A percentile compares a stretch with the other conserved stretches of the same genome.
These are phyloP conservation scores for Drosophila varians DNA, from an alignment of 1,140 invertebrate genomes.

Conservation along the genomic window DNA sequence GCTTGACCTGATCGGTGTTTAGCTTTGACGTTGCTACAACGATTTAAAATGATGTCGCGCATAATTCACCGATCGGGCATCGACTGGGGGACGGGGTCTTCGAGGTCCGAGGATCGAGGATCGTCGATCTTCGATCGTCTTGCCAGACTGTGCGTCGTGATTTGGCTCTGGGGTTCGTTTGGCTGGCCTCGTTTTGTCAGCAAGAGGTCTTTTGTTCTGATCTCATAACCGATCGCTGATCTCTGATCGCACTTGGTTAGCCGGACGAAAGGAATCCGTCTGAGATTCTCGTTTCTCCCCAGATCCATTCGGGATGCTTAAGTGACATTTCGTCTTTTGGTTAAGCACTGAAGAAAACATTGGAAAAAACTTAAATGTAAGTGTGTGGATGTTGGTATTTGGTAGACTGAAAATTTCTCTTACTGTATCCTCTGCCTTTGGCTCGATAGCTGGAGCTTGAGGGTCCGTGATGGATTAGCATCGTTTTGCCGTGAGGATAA, in stretches of 20 bases:
- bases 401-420: background rate
- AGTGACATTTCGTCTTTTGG: conserved; percentile 71
- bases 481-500: conserved; percentile 77
- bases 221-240: conserved; percentile 71
- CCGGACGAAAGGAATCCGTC: conserved; percentile 31
- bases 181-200: conserved; percentile 64
- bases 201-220: conserved; percentile 77
- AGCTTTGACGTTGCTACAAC: conserved; percentile 78
- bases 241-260: conserved; percentile 56
- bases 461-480: conserved; percentile 79
- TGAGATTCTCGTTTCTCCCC: conserved; percentile 4
- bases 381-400: too few species aligned
- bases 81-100: conserved; percentile 9
- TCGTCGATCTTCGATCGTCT: conserved; percentile 37
- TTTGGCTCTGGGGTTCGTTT: conserved; percentile 23
- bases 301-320: conserved; percentile 61
- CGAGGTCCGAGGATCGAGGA: conserved; percentile 27
- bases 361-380: too few species aligned
- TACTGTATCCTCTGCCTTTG: conserved; percentile 22
- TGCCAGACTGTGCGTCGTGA: conserved; percentile 74
- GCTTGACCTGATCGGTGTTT: conserved; percentile 74
- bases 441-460: conserved; percentile 7
- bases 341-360: background rate
- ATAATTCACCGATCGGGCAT: conserved; percentile 71
- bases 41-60: conserved; percentile 82